These are phyloP conservation scores for Zele albiditarsus DNA, from an alignment of 2,888 invertebrate genomes.

Conservation along the genomic window DNA sequence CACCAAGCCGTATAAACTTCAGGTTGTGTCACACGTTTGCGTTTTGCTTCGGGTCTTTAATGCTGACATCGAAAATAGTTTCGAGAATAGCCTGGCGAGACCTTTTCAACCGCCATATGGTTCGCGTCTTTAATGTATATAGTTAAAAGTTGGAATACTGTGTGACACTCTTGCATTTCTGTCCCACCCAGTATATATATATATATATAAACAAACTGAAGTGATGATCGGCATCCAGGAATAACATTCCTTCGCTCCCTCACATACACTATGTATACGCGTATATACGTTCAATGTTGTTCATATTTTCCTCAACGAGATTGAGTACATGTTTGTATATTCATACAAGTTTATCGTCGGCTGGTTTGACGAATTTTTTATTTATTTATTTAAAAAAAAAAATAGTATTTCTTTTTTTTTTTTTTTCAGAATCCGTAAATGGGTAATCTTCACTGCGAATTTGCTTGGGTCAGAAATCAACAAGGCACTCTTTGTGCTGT, in stretches of 20 bases:
- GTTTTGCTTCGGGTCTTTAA: not conserved
- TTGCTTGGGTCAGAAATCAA: constrained; percentile 61
- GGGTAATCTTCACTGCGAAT: constrained; percentile 35
- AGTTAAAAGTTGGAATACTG: constrained; percentile 47
- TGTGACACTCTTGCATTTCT: constrained; percentile 71
- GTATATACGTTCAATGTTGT: not conserved
- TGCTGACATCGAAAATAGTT: constrained; percentile 51
- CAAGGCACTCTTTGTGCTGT: constrained; percentile 69
- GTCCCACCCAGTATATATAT: constrained; percentile 67
- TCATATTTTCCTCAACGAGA: not conserved
- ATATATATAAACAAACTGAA: constrained; percentile 68
- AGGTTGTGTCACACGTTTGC: not conserved
- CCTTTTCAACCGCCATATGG: constrained; percentile 64
- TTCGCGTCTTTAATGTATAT: constrained; percentile 58
- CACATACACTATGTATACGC: constrained; percentile 10
- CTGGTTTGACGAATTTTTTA: constrained; percentile 30
- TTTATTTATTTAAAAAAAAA: constrained; percentile 16
- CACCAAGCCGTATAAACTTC: constrained; percentile 21
- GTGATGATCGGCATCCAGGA: constrained; percentile 69
- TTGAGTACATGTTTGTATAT: not conserved
- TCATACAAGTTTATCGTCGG: constrained; percentile 8
- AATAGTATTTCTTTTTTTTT: not conserved
- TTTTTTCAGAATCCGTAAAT: constrained; percentile 34
- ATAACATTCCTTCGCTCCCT: constrained; percentile 59
- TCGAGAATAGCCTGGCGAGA: constrained; percentile 40